phyloP scores from a whole-genome alignment of 1,140 invertebrate genomes.

The Littorina saxatilis region DNA sequence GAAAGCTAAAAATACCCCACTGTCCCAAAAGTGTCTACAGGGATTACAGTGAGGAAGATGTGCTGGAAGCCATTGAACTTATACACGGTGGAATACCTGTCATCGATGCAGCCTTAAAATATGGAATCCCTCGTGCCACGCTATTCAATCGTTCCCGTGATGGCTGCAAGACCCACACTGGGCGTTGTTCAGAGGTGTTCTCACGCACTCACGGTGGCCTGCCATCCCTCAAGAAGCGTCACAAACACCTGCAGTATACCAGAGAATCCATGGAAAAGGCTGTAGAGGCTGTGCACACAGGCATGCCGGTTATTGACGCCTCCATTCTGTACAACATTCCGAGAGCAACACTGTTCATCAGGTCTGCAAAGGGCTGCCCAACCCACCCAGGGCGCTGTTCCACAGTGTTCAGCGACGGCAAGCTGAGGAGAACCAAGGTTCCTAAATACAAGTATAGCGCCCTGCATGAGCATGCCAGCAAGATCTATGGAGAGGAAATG shows the following conservation, averaged over 20 bases:
- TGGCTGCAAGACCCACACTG: constrained; percentile 29
- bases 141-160: constrained; percentile 18
- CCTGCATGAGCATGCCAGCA: too few relatives aligned
- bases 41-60: constrained; percentile 29
- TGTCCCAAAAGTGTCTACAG: not conserved
- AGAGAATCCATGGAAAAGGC: constrained; percentile 14
- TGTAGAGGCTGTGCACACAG: constrained; percentile 13
- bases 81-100: constrained; percentile 29
- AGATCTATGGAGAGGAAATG: too few relatives aligned
- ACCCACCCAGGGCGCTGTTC: constrained; percentile 21
- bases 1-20: too few relatives aligned
- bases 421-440: constrained; percentile 9
- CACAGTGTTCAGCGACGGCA: constrained; percentile 21
- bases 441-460: not conserved
- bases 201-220: not conserved
- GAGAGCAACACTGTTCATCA: constrained; percentile 12
- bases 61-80: constrained; percentile 30
- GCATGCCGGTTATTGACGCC: constrained; percentile 32
- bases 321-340: constrained; percentile 27
- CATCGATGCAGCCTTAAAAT: constrained; percentile 29
- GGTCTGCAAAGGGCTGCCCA: constrained; percentile 27
- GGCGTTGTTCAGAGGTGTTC: constrained; percentile 27
- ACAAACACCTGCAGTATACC: not conserved
- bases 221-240: not conserved
- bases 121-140: constrained; percentile 32